Conservation (phyloP, 2,113 vertebrate genomes). For the Cathartes aura region DNA sequence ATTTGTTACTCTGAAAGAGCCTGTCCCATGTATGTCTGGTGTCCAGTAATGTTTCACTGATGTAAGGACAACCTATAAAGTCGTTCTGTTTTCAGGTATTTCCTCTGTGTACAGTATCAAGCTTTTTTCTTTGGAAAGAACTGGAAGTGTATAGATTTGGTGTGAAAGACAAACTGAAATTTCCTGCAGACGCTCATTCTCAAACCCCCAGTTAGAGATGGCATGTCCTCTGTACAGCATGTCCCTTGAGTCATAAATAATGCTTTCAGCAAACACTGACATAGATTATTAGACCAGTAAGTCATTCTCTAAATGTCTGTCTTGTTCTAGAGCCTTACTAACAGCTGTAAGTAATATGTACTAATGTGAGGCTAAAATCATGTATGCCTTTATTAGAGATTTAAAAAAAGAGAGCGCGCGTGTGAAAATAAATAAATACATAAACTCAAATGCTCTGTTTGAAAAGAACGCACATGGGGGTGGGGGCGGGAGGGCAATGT, state of each 20-base stretch:
- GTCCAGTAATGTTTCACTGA: not conserved
- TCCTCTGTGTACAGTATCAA: not conserved
- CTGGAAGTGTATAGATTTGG: not conserved
- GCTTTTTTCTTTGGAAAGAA: not conserved
- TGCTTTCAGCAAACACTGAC: not conserved
- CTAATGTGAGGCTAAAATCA: not conserved
- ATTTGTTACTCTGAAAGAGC: not conserved
- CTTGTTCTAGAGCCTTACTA: not conserved
- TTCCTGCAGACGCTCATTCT: not conserved
- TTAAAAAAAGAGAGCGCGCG: not conserved
- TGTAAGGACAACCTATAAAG: not conserved
- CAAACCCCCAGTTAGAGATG: not conserved
- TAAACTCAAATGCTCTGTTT: not conserved
- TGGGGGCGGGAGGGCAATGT: no score
- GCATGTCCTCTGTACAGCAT: not conserved
- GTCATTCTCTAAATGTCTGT: not conserved
- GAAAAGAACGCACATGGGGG: accelerated
- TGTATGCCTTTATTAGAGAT: not conserved
- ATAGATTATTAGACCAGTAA: not conserved
- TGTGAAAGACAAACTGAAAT: not conserved
- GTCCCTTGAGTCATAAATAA: not conserved
- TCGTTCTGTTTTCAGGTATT: not conserved
- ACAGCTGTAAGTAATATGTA: not conserved
- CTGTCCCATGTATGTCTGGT: not conserved
- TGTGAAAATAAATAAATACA: not conserved